A percentile compares a stretch with the other conserved stretches of the same genome.
phyloP scores from a whole-genome alignment of 92 coral and sea anemone genomes.

The Bergia puertoricense region DNA sequence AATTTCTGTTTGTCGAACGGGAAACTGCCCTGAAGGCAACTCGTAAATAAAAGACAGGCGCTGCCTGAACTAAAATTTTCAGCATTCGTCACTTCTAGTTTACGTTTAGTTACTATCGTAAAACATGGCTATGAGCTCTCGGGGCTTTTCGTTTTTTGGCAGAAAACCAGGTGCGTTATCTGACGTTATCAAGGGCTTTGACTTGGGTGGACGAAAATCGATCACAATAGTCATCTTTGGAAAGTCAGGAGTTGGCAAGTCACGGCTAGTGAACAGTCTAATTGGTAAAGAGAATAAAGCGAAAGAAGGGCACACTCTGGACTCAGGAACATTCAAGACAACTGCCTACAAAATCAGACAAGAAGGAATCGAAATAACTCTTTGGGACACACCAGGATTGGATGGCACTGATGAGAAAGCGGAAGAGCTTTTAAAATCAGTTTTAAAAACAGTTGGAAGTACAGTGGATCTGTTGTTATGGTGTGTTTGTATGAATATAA shows the following conservation, averaged over 20 bases:
- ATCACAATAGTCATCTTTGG: background rate
- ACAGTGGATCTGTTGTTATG: background rate
- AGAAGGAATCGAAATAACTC: background rate
- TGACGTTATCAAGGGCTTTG: too few relatives aligned
- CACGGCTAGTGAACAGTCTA: background rate
- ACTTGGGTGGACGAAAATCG: background rate
- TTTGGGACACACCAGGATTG: background rate
- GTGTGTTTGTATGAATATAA: background rate
- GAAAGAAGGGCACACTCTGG: background rate
- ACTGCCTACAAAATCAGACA: background rate
- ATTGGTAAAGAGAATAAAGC: background rate
- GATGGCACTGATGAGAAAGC: background rate
- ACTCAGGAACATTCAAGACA: background rate
- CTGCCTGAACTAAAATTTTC: too few relatives aligned
- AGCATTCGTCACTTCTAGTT: too few relatives aligned
- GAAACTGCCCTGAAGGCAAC: too few relatives aligned
- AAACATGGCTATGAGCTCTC: too few relatives aligned
- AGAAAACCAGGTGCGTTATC: too few relatives aligned
- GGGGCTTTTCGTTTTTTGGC: too few relatives aligned
- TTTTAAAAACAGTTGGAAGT: background rate
- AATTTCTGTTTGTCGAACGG: too few relatives aligned
- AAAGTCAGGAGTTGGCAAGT: background rate
- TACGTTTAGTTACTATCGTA: too few relatives aligned
- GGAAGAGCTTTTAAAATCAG: background rate
- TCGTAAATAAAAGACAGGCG: too few relatives aligned